Evolutionary conservation across 1,140 invertebrate species (phyloP).

Genomic region (Coboldia fuscipes): DNA sequence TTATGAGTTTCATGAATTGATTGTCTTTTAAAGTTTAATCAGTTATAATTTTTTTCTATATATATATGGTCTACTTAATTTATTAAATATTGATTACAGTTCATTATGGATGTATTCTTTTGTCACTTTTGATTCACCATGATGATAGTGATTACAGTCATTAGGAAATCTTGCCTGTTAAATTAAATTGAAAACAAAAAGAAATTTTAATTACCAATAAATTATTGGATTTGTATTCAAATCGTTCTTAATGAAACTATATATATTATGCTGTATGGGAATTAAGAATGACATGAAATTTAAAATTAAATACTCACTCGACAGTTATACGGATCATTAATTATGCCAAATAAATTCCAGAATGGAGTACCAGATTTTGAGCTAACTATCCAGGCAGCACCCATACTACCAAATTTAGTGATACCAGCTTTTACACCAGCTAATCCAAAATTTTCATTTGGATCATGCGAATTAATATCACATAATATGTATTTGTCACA

Average conservation of each 20-base stretch:
- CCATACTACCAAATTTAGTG: constrained; percentile 48
- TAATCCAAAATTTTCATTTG: constrained; percentile 23
- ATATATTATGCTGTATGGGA: background rate
- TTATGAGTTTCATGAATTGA: no score
- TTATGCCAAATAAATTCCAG: constrained; percentile 29
- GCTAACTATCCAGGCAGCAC: constrained; percentile 26
- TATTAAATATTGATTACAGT: constrained; percentile 23
- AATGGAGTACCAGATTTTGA: constrained; percentile 28
- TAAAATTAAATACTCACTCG: constrained; percentile 18
- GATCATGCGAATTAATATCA: constrained; percentile 39
- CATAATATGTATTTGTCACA: constrained; percentile 59
- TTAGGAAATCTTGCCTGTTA: constrained; percentile 48
- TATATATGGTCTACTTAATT: no score
- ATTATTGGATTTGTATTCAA: constrained; percentile 1
- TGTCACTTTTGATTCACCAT: constrained; percentile 56
- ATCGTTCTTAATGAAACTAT: background rate
- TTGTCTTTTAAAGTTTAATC: no score
- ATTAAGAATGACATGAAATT: background rate
- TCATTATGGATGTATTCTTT: constrained; percentile 60
- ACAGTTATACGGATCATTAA: constrained; percentile 28
- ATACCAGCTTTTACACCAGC: constrained; percentile 36
- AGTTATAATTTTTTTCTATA: no score
- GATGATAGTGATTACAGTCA: constrained; percentile 49
- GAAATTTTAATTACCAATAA: constrained; percentile 3
- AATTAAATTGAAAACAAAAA: constrained; percentile 12